These are phyloP conservation scores for Aleadryas rufinucha DNA, from an alignment of 2,113 vertebrate genomes.

Conservation along the genomic window DNA sequence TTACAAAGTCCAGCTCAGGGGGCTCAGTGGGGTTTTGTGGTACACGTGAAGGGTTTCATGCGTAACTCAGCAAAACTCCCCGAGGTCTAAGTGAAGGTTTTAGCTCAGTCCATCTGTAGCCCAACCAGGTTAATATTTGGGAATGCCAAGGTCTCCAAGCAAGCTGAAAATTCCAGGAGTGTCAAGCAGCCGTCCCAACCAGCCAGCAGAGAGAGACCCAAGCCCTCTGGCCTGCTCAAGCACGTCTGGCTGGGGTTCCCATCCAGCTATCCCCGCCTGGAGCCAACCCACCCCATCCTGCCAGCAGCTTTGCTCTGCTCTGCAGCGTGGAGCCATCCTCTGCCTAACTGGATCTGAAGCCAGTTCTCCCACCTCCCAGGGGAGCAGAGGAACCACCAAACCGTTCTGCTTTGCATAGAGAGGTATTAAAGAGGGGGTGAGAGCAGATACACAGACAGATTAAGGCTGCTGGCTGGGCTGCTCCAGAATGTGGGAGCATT, in stretches of 20 bases:
- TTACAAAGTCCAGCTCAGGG: not conserved
- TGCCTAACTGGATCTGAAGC: not conserved
- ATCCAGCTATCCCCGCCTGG: not conserved
- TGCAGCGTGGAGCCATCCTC: not conserved
- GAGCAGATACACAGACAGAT: conserved; percentile 13
- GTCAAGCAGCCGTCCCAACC: not conserved
- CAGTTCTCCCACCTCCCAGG: conserved; percentile 29
- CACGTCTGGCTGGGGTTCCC: not conserved
- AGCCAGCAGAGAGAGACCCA: not conserved
- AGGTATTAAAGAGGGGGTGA: not conserved
- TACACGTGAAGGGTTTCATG: not conserved
- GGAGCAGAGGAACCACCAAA: conserved; percentile 7
- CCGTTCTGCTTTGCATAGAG: conserved; percentile 23
- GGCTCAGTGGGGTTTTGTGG: not conserved
- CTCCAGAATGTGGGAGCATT: not conserved
- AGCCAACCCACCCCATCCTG: not conserved
- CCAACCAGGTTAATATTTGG: not conserved
- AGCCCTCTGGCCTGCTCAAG: not conserved
- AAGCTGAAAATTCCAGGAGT: not conserved
- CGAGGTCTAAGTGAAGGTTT: not conserved
- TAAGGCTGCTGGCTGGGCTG: not conserved
- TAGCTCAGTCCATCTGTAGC: not conserved
- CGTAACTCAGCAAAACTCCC: not conserved
- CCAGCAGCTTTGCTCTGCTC: not conserved
- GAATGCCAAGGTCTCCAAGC: not conserved